phyloP scores from a whole-genome alignment of 1,140 invertebrate genomes.

The Euschistus heros region DNA sequence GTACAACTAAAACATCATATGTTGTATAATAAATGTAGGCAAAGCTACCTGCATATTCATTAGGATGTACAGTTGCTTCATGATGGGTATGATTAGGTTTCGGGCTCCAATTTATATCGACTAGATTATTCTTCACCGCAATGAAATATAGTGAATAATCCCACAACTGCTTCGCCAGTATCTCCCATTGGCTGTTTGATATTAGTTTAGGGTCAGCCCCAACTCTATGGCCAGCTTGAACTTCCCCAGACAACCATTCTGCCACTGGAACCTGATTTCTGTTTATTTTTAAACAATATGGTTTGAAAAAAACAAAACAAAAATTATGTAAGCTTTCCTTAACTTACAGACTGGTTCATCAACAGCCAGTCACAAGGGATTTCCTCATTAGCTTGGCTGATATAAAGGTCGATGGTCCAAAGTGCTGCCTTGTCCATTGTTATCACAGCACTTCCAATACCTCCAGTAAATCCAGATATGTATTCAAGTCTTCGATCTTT shows the following conservation, averaged over 20 bases:
- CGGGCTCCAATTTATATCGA: slow-evolving; percentile 64
- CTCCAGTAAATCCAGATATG: slow-evolving; percentile 79
- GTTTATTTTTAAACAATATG: too few species aligned
- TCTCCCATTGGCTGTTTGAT: slow-evolving; percentile 50
- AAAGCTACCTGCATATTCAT: slow-evolving; percentile 27
- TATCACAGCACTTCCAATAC: slow-evolving; percentile 65
- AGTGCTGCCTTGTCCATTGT: slow-evolving; percentile 61
- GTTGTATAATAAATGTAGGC: too few species aligned
- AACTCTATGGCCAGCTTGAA: slow-evolving; percentile 52
- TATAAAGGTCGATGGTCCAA: slow-evolving; percentile 62
- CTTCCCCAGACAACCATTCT: slow-evolving; percentile 46
- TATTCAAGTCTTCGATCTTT: slow-evolving; percentile 67
- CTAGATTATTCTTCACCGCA: slow-evolving; percentile 61
- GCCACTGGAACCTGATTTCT: not conserved
- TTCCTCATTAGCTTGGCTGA: slow-evolving; percentile 20
- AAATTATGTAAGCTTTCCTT: too few species aligned
- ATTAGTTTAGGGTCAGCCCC: slow-evolving; percentile 73
- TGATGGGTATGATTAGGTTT: slow-evolving; percentile 26
- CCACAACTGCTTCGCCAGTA: slow-evolving; percentile 46
- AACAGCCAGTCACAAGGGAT: slow-evolving; percentile 22
- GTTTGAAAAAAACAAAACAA: too few species aligned
- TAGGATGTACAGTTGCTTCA: slow-evolving; percentile 25
- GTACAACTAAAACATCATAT: too few species aligned
- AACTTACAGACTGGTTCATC: slow-evolving; percentile 6
- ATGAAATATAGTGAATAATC: slow-evolving; percentile 40